These are phyloP conservation scores for Apodemia mormo DNA, from an alignment of 2,888 invertebrate genomes.

Conservation along the genomic window DNA sequence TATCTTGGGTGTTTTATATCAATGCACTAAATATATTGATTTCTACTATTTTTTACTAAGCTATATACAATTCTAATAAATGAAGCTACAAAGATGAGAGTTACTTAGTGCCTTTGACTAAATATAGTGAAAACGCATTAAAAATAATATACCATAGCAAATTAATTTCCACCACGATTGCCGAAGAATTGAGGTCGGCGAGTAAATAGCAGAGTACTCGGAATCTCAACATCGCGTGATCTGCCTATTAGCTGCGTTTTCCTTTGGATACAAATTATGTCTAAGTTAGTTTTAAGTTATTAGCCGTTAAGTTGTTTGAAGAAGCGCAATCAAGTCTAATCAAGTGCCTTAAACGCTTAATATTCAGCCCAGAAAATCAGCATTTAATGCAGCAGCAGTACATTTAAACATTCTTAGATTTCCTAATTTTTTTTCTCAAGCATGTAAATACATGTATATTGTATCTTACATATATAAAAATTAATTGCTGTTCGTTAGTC, in stretches of 20 bases:
- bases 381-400: too few relatives aligned
- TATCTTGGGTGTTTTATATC: too few relatives aligned
- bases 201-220: conserved; percentile 16
- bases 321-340: neutral
- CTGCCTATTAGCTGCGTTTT: conserved; percentile 3
- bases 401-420: too few relatives aligned
- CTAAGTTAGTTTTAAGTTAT: neutral
- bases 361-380: neutral
- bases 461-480: too few relatives aligned
- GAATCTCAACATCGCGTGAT: conserved; percentile 7
- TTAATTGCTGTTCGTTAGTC: too few relatives aligned
- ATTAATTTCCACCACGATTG: conserved; percentile 6
- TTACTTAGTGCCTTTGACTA: neutral
- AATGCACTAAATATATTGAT: too few relatives aligned
- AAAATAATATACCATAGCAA: conserved; percentile 4
- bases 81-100: neutral
- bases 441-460: too few relatives aligned
- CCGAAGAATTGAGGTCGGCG: conserved; percentile 12
- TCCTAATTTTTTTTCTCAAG: too few relatives aligned
- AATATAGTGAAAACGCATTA: conserved; percentile 7
- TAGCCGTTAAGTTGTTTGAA: conserved; percentile 1
- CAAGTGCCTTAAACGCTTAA: neutral
- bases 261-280: neutral
- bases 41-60: too few relatives aligned
- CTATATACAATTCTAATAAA: neutral